Conservation (phyloP, 1,140 invertebrate genomes). For the Lepidurus apus region DNA sequence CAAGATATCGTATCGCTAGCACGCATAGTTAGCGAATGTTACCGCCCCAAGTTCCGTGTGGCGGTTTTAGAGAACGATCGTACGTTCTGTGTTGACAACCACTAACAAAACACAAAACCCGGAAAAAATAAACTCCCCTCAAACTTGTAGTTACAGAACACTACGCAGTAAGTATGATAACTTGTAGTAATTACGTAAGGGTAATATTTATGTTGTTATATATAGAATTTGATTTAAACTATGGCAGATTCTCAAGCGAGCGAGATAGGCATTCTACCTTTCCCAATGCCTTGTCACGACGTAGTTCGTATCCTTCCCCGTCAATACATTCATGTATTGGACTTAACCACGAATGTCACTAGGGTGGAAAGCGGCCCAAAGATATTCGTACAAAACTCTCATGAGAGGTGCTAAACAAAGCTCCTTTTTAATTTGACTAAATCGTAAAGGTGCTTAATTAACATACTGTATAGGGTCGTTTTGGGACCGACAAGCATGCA, state of each 20-base stretch:
- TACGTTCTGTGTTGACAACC: too few species aligned
- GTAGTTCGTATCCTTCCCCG: conserved; percentile 48
- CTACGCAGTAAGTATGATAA: too few species aligned
- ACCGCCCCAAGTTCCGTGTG: too few species aligned
- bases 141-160: too few species aligned
- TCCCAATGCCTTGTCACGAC: background rate
- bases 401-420: conserved; percentile 43
- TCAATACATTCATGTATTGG: conserved; percentile 51
- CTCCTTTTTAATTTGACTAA: background rate
- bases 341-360: conserved; percentile 53
- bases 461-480: conserved; percentile 17
- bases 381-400: conserved; percentile 51
- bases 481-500: conserved; percentile 47
- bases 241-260: background rate
- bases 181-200: too few species aligned
- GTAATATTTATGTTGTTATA: too few species aligned
- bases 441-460: background rate
- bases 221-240: background rate
- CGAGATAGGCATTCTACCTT: background rate
- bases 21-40: too few species aligned
- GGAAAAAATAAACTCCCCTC: too few species aligned
- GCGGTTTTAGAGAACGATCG: too few species aligned
- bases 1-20: too few species aligned
- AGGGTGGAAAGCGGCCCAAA: conserved; percentile 50
- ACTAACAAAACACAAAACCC: too few species aligned